Evolutionary conservation across 1,140 invertebrate species (phyloP), one percentile per base, ranked within the genome.

Genomic region (Sweltsa coloradensis): DNA sequence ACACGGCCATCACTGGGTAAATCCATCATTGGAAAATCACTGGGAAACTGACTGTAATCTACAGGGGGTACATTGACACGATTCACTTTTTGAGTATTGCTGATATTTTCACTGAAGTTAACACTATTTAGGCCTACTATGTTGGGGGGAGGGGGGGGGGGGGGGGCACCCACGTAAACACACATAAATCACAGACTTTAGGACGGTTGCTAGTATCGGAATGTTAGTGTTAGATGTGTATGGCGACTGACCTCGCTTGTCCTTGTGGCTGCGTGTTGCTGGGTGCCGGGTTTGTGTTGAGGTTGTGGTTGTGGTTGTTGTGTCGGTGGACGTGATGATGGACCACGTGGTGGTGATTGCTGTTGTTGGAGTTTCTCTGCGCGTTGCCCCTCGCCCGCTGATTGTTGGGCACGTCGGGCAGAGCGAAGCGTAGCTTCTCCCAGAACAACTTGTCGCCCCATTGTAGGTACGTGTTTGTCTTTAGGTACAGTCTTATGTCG

Each of bases 401-500:
- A 21, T 50, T 51, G 42, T 48, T 55, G 11, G 26, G 60, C 3
- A 79, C 74, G 57, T 87, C 83, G 27, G 91, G 90, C 79, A 95
- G 81, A 18, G 88, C 85, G 58, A 89, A 91, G 56, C 85, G 78
- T 41, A 97, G 71, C 67, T 94, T 94, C 59, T 92, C 81, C 91
- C 91, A 96, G 68, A 96, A 96, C 57, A 86, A 78, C 61, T 87
- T 83, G 68, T 94, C 90, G 46, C 85, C 87, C 85, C 88, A 92
- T 59, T 89, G 83, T 56, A 94, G 81, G 68, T 79, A 86, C 61
- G 88, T 90, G 68, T 87, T 88, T 11, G 86, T 89, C 56, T 91
- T 85, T 50, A 95, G 73, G 69, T 89, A 90, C 55, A 89, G 75
- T 51, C 85, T 72, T 51, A 96, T 74, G 66, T 95, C 90, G 31